Percentiles rank a stretch among this genome's conserved stretches.
phyloP scores from a whole-genome alignment of 2,888 invertebrate species.

The Resseliella maxima region DNA sequence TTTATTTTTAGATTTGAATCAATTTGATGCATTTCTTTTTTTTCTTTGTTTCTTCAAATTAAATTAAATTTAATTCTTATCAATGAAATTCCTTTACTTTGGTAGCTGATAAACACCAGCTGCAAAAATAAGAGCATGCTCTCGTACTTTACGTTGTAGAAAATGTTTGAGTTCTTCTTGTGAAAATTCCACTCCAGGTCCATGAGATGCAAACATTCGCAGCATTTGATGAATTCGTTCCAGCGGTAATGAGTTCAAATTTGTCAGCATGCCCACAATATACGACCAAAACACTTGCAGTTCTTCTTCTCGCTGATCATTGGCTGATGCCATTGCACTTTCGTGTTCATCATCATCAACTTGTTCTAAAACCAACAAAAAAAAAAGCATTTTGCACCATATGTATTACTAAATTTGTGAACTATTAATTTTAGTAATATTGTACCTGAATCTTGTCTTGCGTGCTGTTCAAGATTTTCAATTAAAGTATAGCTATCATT shows the following conservation, averaged over 20 bases:
- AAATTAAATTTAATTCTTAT: too few relatives aligned
- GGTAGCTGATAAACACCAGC: slow-evolving; percentile 90
- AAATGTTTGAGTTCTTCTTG: slow-evolving; percentile 88
- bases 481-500: slow-evolving; percentile 80
- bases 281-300: slow-evolving; percentile 96
- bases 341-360: slow-evolving; percentile 79
- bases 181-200: slow-evolving; percentile 89
- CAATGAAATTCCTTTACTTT: slow-evolving; percentile 69
- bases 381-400: not conserved
- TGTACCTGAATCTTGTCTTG: slow-evolving; percentile 66
- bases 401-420: too few relatives aligned
- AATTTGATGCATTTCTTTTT: too few relatives aligned
- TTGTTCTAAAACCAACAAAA: not conserved
- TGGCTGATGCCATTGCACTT: slow-evolving; percentile 94
- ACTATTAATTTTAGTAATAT: not conserved
- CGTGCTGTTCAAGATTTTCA: slow-evolving; percentile 66
- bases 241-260: slow-evolving; percentile 89
- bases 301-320: slow-evolving; percentile 86
- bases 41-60: not conserved
- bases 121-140: slow-evolving; percentile 85
- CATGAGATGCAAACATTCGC: slow-evolving; percentile 95
- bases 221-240: slow-evolving; percentile 96
- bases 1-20: too few relatives aligned
- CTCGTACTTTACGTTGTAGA: slow-evolving; percentile 91
- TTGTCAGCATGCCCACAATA: slow-evolving; percentile 96